A percentile compares a stretch with the other conserved stretches of the same genome.
Conservation (phyloP, 1,140 invertebrate genomes). For the Andricus grossulariae region DNA sequence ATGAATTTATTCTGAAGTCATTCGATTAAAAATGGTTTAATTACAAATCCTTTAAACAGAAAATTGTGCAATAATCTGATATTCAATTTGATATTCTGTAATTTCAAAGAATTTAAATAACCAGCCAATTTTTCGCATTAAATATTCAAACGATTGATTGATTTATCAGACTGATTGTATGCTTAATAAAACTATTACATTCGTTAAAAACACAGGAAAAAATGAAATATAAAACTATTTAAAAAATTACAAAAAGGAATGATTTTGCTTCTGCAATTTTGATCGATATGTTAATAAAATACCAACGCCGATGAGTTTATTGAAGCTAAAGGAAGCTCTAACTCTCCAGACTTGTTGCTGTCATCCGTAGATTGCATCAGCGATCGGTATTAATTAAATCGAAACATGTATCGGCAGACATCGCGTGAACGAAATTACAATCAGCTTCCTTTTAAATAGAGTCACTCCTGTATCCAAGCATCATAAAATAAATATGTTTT, state of each 20-base stretch:
- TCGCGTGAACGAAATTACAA: constrained; percentile 31
- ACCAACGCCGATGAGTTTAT: not conserved
- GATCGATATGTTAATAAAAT: not conserved
- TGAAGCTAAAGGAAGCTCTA: not conserved
- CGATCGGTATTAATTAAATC: constrained; percentile 34
- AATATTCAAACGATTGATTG: too few relatives aligned
- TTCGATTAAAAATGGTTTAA: too few relatives aligned
- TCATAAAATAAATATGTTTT: not conserved
- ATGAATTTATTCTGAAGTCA: too few relatives aligned
- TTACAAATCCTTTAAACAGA: too few relatives aligned
- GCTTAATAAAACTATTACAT: not conserved
- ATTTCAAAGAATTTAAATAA: too few relatives aligned
- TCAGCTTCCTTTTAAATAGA: too few relatives aligned
- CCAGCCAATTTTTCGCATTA: too few relatives aligned
- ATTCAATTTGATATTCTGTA: too few relatives aligned
- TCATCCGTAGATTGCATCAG: constrained; percentile 23
- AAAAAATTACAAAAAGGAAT: constrained; percentile 12
- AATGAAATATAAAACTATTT: constrained; percentile 29
- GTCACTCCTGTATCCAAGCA: too few relatives aligned
- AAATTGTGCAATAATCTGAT: too few relatives aligned
- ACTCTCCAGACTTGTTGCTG: constrained; percentile 10
- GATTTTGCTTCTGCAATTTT: not conserved
- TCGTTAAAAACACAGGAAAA: constrained; percentile 34
- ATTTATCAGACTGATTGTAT: too few relatives aligned
- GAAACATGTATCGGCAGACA: not conserved